These are phyloP conservation scores for Crocidura indochinensis DNA, from an alignment of 2,797 vertebrate genomes.

Conservation along the genomic window DNA sequence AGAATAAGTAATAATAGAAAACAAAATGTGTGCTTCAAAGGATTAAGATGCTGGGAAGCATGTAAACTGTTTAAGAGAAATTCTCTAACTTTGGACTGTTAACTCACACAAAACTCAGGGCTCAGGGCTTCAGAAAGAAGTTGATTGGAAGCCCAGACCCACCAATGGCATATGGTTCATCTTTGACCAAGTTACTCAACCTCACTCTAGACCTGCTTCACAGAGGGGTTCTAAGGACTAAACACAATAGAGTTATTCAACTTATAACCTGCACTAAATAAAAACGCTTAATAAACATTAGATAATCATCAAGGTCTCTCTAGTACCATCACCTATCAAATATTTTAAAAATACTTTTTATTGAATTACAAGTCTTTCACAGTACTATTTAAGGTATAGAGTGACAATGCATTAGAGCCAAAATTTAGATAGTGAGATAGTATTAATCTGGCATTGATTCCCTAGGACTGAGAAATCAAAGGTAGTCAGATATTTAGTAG, in stretches of 20 bases:
- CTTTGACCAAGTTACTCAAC: conserved; percentile 6
- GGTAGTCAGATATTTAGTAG: neutral
- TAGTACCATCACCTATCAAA: neutral
- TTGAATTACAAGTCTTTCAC: too few species aligned
- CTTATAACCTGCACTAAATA: neutral
- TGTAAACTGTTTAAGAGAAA: conserved; percentile 50
- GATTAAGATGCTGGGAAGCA: conserved; percentile 51
- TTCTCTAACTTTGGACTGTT: conserved; percentile 61
- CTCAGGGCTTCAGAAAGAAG: neutral
- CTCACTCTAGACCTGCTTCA: neutral
- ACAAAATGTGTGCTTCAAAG: neutral
- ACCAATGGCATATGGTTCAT: neutral
- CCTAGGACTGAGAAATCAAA: conserved; percentile 41
- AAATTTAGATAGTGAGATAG: neutral
- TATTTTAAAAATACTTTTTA: neutral
- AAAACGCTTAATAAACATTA: neutral
- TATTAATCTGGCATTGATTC: neutral
- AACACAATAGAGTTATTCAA: neutral
- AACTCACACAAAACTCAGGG: conserved; percentile 59
- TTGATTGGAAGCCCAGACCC: conserved; percentile 7
- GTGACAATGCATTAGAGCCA: too few species aligned
- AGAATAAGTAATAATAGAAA: conserved; percentile 43
- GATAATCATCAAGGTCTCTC: neutral
- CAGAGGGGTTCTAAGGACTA: neutral
- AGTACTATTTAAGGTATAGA: too few species aligned